Conservation (phyloP, 2,113 vertebrate genomes). For the Pelodiscus sinensis region DNA sequence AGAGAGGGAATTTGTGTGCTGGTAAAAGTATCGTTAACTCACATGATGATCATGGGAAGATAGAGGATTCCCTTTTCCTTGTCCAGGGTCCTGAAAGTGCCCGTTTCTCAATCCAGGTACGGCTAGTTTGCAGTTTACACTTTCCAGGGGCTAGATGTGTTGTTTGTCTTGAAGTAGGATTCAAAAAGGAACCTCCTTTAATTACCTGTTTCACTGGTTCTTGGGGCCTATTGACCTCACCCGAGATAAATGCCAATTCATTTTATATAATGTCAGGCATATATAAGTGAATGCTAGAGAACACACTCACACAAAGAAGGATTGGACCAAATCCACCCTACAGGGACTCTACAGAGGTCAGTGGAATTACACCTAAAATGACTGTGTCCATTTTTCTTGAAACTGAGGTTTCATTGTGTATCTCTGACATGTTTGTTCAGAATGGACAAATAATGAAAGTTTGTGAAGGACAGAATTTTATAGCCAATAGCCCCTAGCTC, state of each 20-base stretch:
- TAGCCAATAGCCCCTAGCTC: neutral
- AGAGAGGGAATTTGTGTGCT: neutral
- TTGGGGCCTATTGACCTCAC: neutral
- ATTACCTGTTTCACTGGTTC: neutral
- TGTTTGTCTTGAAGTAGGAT: neutral
- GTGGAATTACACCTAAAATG: neutral
- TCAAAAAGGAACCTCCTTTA: neutral
- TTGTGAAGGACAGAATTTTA: neutral
- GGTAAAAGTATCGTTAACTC: too few relatives aligned
- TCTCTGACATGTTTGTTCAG: neutral
- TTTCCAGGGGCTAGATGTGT: neutral
- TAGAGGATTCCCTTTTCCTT: neutral
- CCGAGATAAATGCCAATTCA: neutral
- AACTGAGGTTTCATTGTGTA: neutral
- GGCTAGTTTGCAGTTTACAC: neutral
- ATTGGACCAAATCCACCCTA: neutral
- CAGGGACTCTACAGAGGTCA: neutral
- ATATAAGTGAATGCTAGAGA: slow-evolving; percentile 39
- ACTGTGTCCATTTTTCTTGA: neutral
- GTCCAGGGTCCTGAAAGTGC: neutral
- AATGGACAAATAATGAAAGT: neutral
- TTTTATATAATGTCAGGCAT: slow-evolving; percentile 54
- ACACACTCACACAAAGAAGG: neutral
- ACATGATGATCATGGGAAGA: neutral
- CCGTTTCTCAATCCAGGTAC: fast-evolving